These are phyloP conservation scores for Tachina grossa DNA, from an alignment of 2,888 invertebrate genomes.

Conservation along the genomic window DNA sequence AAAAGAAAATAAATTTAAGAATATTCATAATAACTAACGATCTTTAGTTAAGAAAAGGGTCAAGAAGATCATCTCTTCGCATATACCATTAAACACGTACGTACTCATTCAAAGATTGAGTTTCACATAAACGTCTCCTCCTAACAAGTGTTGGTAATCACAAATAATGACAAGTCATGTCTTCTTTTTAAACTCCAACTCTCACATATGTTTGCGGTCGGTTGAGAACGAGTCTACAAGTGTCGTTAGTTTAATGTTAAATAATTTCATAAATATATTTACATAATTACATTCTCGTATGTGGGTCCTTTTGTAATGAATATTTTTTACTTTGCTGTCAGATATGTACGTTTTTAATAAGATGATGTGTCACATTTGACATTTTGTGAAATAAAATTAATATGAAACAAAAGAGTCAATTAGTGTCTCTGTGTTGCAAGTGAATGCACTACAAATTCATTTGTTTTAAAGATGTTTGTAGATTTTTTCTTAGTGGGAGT, in stretches of 20 bases:
- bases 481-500: conserved; percentile 24
- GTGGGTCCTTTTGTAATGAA: neutral
- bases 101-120: neutral
- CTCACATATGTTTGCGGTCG: neutral
- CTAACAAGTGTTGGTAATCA: conserved; percentile 44
- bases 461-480: neutral
- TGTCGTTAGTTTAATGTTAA: neutral
- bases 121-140: neutral
- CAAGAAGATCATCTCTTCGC: conserved; percentile 42
- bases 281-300: no score
- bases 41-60: conserved; percentile 19
- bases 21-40: conserved; percentile 22
- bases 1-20: neutral
- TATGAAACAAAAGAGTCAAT: conserved; percentile 37
- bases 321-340: neutral
- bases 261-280: conserved; percentile 20
- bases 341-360: neutral
- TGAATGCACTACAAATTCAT: neutral
- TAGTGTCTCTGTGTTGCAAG: conserved; percentile 9
- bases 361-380: conserved; percentile 40
- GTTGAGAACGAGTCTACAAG: neutral
- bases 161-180: conserved; percentile 58
- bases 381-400: conserved; percentile 21
- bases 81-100: conserved; percentile 6
- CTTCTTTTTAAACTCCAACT: conserved; percentile 19